Conservation (phyloP, 1,140 invertebrate genomes). For the Augochlora pura region DNA sequence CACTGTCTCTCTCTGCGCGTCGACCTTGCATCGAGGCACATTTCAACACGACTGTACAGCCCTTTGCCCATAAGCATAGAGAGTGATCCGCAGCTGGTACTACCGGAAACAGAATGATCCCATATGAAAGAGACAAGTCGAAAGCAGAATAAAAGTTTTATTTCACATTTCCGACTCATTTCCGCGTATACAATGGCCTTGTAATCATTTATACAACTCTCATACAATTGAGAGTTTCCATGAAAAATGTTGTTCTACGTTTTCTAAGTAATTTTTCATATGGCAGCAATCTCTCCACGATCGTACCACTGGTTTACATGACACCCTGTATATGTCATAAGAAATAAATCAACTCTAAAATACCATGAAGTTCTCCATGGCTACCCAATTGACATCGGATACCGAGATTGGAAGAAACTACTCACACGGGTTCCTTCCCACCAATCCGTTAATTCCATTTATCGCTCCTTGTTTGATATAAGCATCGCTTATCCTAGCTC, state of each 20-base stretch:
- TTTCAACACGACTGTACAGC: slow-evolving; percentile 19
- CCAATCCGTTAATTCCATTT: slow-evolving; percentile 19
- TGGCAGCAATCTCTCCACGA: too few relatives aligned
- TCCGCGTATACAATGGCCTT: too few relatives aligned
- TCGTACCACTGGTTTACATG: too few relatives aligned
- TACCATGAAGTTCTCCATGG: slow-evolving; percentile 7
- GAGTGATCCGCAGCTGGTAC: too few relatives aligned
- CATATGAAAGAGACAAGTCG: too few relatives aligned
- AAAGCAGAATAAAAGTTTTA: too few relatives aligned
- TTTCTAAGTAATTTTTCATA: too few relatives aligned
- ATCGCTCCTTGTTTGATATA: slow-evolving; percentile 35
- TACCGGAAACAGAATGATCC: too few relatives aligned
- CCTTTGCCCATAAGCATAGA: slow-evolving; percentile 33
- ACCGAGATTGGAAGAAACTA: slow-evolving; percentile 22
- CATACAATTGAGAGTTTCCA: too few relatives aligned
- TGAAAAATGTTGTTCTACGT: too few relatives aligned
- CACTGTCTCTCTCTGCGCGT: slow-evolving; percentile 21
- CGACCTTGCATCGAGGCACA: slow-evolving; percentile 32
- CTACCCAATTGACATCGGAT: slow-evolving; percentile 26
- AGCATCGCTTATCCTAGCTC: slow-evolving; percentile 35
- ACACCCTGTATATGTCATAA: slow-evolving; percentile 9
- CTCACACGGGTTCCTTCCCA: background rate
- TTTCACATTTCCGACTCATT: too few relatives aligned
- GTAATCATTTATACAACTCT: too few relatives aligned
- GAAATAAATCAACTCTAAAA: slow-evolving; percentile 25